Conservation (phyloP, 2,888 invertebrate species). For the Caenorhabditis sinica region DNA sequence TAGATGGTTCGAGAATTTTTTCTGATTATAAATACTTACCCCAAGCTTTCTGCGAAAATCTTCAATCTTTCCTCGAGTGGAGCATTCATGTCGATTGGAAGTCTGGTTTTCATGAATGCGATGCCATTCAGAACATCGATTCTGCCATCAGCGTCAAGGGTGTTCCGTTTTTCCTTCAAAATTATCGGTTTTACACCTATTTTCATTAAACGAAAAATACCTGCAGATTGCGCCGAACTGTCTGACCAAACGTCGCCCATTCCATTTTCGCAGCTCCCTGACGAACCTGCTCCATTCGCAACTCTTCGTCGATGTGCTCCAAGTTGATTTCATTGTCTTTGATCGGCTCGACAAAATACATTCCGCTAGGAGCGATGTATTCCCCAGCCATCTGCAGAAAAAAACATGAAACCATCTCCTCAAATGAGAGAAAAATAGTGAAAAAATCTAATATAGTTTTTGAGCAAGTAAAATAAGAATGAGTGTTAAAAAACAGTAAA, state of each 20-base stretch:
- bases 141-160: constrained; percentile 47
- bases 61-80: constrained; percentile 20
- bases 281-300: constrained; percentile 56
- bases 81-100: constrained; percentile 20
- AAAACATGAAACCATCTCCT: neutral
- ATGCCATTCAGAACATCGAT: constrained; percentile 38
- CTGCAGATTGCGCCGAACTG: constrained; percentile 30
- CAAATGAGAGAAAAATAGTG: neutral
- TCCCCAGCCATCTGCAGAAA: neutral
- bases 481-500: neutral
- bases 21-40: constrained; percentile 25
- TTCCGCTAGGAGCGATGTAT: neutral
- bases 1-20: no score
- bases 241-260: constrained; percentile 40
- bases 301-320: constrained; percentile 44
- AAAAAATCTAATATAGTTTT: neutral
- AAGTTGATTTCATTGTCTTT: constrained; percentile 39
- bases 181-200: neutral
- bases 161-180: constrained; percentile 46
- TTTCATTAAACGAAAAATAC: constrained; percentile 5
- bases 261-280: constrained; percentile 34
- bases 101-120: constrained; percentile 34
- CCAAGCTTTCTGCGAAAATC: constrained; percentile 41
- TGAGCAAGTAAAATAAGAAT: neutral
- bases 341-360: constrained; percentile 11